Base-by-base conservation (phyloP, 1,140 invertebrate genomes). In the Ylistrum balloti region DNA sequence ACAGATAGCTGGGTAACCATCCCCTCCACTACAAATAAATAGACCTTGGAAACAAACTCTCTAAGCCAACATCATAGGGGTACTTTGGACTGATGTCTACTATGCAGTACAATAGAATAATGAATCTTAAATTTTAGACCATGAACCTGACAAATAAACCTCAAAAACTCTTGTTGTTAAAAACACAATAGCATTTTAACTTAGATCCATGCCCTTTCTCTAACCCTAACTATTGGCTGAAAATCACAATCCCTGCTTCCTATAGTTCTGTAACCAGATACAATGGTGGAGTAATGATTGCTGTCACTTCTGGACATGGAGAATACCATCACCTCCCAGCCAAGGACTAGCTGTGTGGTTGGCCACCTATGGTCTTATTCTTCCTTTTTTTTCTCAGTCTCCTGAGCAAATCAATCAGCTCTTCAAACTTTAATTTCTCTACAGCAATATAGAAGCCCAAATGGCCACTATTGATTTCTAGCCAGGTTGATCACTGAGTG, bases 381-480 rank as follows among this genome's bases (percentile, higher is more conserved):
- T 28, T 74, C 22, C 22, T 11, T 20, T n/a, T 74, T 74, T 74
- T 74, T 74, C 56, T 74, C 56, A 74, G n/a, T 5, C n/a, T 74
- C 17, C 56, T 74, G 56, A 28, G 56, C 22, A n/a, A 74, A 74
- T 74, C 56, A 74, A 74, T 74, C 56, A 74, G 28, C 56, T 74
- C 56, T 74, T 74, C 56, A 74, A 74, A 74, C 22, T 74, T 74
- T 74, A 74, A 74, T 74, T 74, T 74, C 56, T 74, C 56, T 74
- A 74, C 56, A 74, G 56, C 56, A 74, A 28, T 74, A n/a, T n/a
- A 74, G 56, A 74, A 74, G 56, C 56, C 56, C 9, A 74, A 74
- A 74, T 74, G 56, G 56, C 56, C 56, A n/a, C 56, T 74, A 74
- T 74, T 74, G 56, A 74, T 74, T 74, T 74, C 56, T n/a, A 5